Base-by-base conservation (phyloP, 2,888 invertebrate species). In the Cordilura impudica region DNA sequence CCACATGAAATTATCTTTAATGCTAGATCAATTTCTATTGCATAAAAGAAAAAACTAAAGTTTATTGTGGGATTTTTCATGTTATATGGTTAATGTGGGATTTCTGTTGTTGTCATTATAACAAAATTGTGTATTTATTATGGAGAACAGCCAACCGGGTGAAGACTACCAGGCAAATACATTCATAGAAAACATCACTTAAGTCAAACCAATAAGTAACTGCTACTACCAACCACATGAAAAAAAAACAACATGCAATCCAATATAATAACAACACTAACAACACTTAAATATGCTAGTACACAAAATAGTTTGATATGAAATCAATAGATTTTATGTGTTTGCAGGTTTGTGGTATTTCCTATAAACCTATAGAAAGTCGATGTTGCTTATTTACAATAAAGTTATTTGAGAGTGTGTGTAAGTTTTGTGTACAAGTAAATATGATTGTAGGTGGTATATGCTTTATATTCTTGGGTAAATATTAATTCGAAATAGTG, bases 21-120 rank as follows among this genome's bases (percentile, higher is more conserved):
- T 61, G 70, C 21, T 51, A 71, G 53, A 71, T 70, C 70, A 51
- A 60, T 60, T 60, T 26, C 51, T 23, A 54, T 19, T 19, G 26
- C 14, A n/a, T 35, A 35, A 49, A 21, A 58, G 23, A 21, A 21
- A 67, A 69, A 69, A n/a, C n/a, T 47, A 16, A 49, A 29, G 10
- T 29, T 10, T 2, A 29, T 58, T 47, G 54, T 67, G 45, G 45
- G 54, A 67, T 56, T 56, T 67, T 31, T 47, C 45, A 47, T 4
- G 18, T 23, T 53, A 45, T 53, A 39, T 29, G 51, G 51, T 60
- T 21, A 51, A 60, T 60, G 23, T 49, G 47, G 35, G 16, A 70
- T 60, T 51, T 19, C 56, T 45, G 43, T 19, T 16, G 16, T 12
- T 66, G 53, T 66, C 39, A 66, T 8, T 43, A 10, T 16, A 66